phyloP scores from a whole-genome alignment of 2,888 invertebrate genomes.

The Pandemis heparana region DNA sequence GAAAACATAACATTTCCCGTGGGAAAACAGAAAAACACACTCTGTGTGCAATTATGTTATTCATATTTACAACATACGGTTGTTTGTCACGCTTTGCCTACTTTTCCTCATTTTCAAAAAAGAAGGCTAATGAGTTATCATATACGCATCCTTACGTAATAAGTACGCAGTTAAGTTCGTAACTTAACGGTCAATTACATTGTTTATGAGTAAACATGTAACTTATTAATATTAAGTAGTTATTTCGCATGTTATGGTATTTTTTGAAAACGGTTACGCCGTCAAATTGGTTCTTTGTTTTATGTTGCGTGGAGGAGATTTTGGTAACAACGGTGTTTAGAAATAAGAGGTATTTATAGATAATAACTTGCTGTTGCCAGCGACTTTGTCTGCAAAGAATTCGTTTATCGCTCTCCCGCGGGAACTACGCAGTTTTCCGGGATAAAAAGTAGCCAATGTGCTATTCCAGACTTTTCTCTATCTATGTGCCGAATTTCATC shows the following conservation, averaged over 20 bases:
- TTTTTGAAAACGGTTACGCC: background rate
- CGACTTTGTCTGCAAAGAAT: no score
- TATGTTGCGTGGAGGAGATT: background rate
- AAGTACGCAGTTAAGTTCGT: slow-evolving; percentile 6
- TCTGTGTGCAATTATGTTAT: background rate
- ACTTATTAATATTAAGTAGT: slow-evolving; percentile 31
- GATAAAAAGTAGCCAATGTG: no score
- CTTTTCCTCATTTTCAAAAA: slow-evolving; percentile 16
- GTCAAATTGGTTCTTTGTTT: background rate
- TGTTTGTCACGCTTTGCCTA: background rate
- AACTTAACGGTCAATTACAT: slow-evolving; percentile 14
- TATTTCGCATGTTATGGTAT: background rate
- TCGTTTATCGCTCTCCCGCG: no score
- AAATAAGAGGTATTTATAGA: background rate
- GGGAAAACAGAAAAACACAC: no score
- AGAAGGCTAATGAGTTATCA: slow-evolving; percentile 27
- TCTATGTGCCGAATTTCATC: no score
- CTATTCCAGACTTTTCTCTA: no score
- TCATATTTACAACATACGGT: background rate
- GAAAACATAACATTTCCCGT: no score
- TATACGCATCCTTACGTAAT: slow-evolving; percentile 9
- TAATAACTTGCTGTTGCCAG: no score
- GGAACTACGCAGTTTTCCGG: no score
- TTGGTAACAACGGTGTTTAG: no score
- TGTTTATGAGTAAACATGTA: background rate